Evolutionary conservation across 2,888 invertebrate genomes (phyloP).

Genomic region (Cephus sareptanus): DNA sequence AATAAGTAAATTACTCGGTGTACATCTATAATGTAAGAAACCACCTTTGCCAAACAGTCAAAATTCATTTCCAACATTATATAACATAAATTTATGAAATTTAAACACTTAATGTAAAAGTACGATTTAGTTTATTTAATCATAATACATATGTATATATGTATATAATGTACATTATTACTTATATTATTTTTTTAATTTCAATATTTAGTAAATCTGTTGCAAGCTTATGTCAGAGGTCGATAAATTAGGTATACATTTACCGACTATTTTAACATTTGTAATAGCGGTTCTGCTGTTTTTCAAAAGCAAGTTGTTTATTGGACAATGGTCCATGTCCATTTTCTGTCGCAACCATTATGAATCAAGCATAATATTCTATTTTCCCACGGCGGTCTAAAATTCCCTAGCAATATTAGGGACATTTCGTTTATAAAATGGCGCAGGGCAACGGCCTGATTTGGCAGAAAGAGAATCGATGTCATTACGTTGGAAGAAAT

Average conservation of each 20-base stretch:
- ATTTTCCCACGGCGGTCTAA: background rate
- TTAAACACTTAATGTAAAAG: too few species aligned
- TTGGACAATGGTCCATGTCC: background rate
- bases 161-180: too few species aligned
- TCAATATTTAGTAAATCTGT: background rate
- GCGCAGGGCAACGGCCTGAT: background rate
- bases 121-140: too few species aligned
- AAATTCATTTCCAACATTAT: too few species aligned
- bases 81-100: too few species aligned
- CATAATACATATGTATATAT: too few species aligned
- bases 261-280: background rate
- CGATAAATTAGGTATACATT: background rate
- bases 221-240: background rate
- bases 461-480: background rate
- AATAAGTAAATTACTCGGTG: too few species aligned
- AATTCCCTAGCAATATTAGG: background rate
- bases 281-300: background rate
- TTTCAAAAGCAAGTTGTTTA: background rate
- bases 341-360: background rate
- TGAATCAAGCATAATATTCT: background rate
- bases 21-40: background rate
- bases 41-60: background rate
- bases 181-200: background rate
- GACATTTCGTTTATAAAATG: background rate
- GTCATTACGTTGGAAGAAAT: background rate